Base-by-base conservation (phyloP, 2,113 vertebrate species). In the Seriola quinqueradiata region DNA sequence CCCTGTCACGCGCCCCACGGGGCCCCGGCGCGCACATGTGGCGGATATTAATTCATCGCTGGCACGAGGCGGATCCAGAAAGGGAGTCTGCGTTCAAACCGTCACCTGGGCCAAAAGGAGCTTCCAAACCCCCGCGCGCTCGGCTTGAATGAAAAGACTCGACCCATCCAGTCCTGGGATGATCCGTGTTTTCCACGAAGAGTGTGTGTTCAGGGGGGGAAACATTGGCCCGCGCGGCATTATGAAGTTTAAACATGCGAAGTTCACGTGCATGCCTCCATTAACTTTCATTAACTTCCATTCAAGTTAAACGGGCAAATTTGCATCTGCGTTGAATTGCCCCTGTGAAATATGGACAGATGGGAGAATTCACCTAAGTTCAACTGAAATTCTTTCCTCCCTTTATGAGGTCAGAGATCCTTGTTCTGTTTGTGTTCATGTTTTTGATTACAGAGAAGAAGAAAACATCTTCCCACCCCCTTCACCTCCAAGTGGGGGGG, bases 11-110 rank as follows among this genome's bases (percentile, higher is more conserved):
- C 25, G 5, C 65, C 72, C 71, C 8, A 4, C 63, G 13, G 59
- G 42, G 13, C 59, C 28, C 28, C 25, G 6, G 48, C 38, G 72
- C 71, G 71, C 44, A 83, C 82, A 81, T 64, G 79, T 79, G 81
- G 64, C 44, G 8, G 72, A 58, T 34, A 77, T 84, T 77, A 77
- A 75, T 48, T 25, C 42, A 38, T 46, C 7, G 36, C 86, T 85
- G 84, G 72, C 61, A 69, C 8, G 1, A 17, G 58, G 32, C 50
- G 11, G 63, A 52, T 84, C 67, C 59, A 75, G 69, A 77, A 66
- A 42, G 40, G 21, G 80, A 81, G 75, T 46, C n/a, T 3, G 57
- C 42, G 17, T 42, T 76, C 40, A 52, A 58, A 54, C 25, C 32
- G 21, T 54, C 52, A 9, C 21, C 7, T 10, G 1, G 0, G 63